Evolutionary conservation across 2,797 vertebrate genomes (phyloP).

Genomic region (Gymnopithys bicolor): DNA sequence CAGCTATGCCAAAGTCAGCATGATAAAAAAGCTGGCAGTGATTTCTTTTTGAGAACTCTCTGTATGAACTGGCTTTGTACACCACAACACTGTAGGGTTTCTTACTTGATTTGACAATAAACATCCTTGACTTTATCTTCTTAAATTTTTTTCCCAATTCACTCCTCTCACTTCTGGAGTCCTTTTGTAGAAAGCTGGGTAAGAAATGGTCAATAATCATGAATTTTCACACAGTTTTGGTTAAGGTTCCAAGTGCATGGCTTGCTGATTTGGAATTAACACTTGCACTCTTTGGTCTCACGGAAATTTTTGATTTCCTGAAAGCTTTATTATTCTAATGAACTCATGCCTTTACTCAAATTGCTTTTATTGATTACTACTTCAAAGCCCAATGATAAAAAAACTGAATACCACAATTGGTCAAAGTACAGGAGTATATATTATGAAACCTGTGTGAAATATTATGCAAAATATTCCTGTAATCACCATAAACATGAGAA

Average conservation of each 20-base stretch:
- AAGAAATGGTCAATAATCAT: not conserved
- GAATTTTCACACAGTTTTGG: not conserved
- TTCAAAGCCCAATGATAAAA: not conserved
- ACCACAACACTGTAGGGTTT: not conserved
- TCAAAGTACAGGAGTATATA: not conserved
- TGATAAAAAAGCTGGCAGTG: not conserved
- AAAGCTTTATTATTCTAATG: not conserved
- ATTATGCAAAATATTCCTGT: not conserved
- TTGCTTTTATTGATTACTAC: not conserved
- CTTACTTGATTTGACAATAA: not conserved
- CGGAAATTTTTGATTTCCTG: not conserved
- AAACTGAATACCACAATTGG: not conserved
- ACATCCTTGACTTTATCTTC: not conserved
- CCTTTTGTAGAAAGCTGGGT: not conserved
- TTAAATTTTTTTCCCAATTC: not conserved
- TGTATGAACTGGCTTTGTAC: not conserved
- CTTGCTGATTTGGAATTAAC: not conserved
- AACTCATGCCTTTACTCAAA: not conserved
- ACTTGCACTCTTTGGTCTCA: not conserved
- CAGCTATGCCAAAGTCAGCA: not conserved
- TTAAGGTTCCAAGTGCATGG: not conserved
- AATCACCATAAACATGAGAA: not conserved
- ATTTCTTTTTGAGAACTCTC: not conserved
- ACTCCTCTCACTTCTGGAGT: not conserved
- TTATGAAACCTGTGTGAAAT: not conserved